phyloP scores from a whole-genome alignment of 2,888 invertebrate species.

The Schizaphis graminum region DNA sequence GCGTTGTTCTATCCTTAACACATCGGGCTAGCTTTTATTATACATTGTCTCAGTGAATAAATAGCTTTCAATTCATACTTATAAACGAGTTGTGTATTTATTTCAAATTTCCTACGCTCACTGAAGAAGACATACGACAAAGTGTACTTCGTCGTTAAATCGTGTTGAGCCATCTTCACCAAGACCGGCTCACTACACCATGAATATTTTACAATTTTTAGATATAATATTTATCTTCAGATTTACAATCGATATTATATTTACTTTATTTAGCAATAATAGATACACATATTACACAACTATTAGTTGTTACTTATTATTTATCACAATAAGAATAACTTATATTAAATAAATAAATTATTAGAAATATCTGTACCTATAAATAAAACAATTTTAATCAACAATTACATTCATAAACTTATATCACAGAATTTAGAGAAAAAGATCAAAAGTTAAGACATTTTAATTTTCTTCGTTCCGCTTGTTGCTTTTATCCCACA shows the following conservation, averaged over 20 bases:
- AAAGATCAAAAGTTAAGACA: neutral
- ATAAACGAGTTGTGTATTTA: no score
- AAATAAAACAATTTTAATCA: neutral
- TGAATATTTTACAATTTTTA: neutral
- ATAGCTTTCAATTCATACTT: no score
- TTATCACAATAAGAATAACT: neutral
- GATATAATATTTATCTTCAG: neutral
- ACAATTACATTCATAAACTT: constrained; percentile 25
- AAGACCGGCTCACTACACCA: no score
- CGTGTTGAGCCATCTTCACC: no score
- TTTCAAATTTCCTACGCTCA: no score
- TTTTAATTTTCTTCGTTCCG: neutral
- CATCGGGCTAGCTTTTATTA: no score
- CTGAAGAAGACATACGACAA: no score
- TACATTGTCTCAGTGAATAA: no score
- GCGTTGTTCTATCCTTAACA: no score
- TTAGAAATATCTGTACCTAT: neutral
- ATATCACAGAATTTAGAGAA: constrained; percentile 45
- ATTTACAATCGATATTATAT: neutral
- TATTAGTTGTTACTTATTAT: neutral
- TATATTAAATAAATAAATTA: neutral
- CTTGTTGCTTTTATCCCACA: neutral
- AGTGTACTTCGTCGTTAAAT: no score
- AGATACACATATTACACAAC: neutral
- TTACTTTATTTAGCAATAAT: neutral